These are phyloP conservation scores for Tridacna crocea DNA, from an alignment of 2,888 invertebrate species.

Conservation along the genomic window DNA sequence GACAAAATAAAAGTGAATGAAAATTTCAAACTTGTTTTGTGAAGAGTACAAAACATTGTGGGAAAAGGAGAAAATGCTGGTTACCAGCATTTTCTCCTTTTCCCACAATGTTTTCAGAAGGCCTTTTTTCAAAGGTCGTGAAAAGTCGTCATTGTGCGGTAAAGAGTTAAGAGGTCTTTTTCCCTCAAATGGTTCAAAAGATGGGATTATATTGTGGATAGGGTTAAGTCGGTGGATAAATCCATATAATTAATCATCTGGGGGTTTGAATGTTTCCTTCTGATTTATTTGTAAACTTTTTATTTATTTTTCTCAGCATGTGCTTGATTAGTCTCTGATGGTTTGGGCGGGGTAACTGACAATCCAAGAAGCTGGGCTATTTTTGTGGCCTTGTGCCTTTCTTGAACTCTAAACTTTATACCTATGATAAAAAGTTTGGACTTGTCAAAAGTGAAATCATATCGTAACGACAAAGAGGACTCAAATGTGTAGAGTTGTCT, in stretches of 20 bases:
- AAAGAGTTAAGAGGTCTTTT: not conserved
- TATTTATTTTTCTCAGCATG: slow-evolving; percentile 22
- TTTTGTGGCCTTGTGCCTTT: too few relatives aligned
- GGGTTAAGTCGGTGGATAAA: not conserved
- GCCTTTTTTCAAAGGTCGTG: not conserved
- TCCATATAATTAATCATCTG: slow-evolving; percentile 1
- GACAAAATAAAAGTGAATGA: too few relatives aligned
- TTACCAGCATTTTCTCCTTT: not conserved
- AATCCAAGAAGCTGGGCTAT: too few relatives aligned
- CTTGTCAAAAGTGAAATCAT: too few relatives aligned
- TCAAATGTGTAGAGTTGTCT: too few relatives aligned
- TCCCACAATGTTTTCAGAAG: not conserved
- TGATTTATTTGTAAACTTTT: slow-evolving; percentile 18
- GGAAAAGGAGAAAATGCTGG: slow-evolving; percentile 1
- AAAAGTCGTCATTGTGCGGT: not conserved
- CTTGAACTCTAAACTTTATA: too few relatives aligned
- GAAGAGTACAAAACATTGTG: not conserved
- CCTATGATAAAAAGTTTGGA: too few relatives aligned
- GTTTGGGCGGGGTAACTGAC: slow-evolving; percentile 4
- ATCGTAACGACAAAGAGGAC: too few relatives aligned
- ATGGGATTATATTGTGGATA: not conserved
- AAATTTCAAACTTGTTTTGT: too few relatives aligned
- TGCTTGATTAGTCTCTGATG: slow-evolving; percentile 1
- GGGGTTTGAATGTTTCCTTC: slow-evolving; percentile 7
- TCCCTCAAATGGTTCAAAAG: too few relatives aligned